These are phyloP conservation scores for Bolinopsis microptera DNA, from an alignment of 37 sponge, comb jelly and placozoan genomes.

Conservation along the genomic window DNA sequence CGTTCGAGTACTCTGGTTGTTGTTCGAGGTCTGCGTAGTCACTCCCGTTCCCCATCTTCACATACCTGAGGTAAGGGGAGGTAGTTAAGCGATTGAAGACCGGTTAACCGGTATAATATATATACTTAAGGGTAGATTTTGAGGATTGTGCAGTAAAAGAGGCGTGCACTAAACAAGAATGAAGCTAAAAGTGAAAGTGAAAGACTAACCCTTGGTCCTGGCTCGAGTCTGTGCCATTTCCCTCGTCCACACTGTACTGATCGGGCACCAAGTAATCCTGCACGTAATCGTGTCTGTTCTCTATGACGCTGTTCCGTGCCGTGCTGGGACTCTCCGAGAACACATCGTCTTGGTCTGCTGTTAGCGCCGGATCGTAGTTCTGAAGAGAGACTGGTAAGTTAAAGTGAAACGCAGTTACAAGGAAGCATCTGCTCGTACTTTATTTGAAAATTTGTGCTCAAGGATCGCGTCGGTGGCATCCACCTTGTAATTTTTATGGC, in stretches of 20 bases:
- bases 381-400: neutral
- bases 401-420: neutral
- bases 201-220: conserved; percentile 59
- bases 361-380: conserved; percentile 55
- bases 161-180: too few species aligned
- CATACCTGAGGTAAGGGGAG: conserved; percentile 3
- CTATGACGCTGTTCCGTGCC: conserved; percentile 28
- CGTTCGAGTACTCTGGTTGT: conserved; percentile 14
- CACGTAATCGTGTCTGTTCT: conserved; percentile 41
- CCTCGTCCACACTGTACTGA: conserved; percentile 63
- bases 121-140: too few species aligned
- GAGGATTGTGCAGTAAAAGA: too few species aligned
- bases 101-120: too few species aligned
- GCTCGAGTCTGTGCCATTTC: conserved; percentile 47
- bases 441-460: too few species aligned
- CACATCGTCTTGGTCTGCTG: conserved; percentile 59
- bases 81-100: too few species aligned
- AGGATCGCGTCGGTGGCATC: too few species aligned
- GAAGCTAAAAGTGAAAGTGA: neutral
- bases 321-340: conserved; percentile 37
- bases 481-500: too few species aligned
- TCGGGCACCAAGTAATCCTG: conserved; percentile 64
- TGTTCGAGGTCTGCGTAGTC: neutral
- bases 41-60: conserved; percentile 61
- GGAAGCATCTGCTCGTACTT: too few species aligned